Conservation (phyloP, 1,140 invertebrate genomes). For the Gonatopus flavifemur region DNA sequence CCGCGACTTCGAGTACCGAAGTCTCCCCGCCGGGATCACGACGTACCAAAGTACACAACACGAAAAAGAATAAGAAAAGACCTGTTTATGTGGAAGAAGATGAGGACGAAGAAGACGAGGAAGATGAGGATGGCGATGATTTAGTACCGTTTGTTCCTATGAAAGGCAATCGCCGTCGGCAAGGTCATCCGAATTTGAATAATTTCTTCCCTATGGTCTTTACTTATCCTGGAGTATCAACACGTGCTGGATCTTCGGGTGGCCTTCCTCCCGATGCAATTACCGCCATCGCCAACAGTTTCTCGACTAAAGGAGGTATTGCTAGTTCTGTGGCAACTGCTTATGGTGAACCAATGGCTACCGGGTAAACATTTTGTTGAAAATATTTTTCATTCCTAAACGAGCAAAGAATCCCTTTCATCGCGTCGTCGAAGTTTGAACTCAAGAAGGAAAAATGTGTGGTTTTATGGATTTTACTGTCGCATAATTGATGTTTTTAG, state of each 20-base stretch:
- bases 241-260: conserved; percentile 30
- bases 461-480: too few species aligned
- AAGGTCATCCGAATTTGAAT: conserved; percentile 38
- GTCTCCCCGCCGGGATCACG: background rate
- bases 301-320: conserved; percentile 58
- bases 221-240: conserved; percentile 38
- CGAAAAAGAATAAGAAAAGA: conserved; percentile 14
- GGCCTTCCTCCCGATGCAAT: conserved; percentile 40
- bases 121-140: conserved; percentile 37
- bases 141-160: conserved; percentile 31
- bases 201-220: conserved; percentile 54
- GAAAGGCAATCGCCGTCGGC: conserved; percentile 32
- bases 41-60: too few species aligned
- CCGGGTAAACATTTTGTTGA: too few species aligned
- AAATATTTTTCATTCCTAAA: too few species aligned
- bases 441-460: too few species aligned
- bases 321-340: conserved; percentile 59
- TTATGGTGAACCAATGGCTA: conserved; percentile 52
- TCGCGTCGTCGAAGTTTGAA: too few species aligned
- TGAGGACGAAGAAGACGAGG: conserved; percentile 36
- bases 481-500: too few species aligned
- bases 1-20: background rate
- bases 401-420: too few species aligned
- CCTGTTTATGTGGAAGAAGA: conserved; percentile 23
- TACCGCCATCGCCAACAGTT: conserved; percentile 61